A percentile compares a stretch with the other conserved stretches of the same genome.
phyloP scores from a whole-genome alignment of 2,888 invertebrate species.

The Nephrotoma appendiculata region DNA sequence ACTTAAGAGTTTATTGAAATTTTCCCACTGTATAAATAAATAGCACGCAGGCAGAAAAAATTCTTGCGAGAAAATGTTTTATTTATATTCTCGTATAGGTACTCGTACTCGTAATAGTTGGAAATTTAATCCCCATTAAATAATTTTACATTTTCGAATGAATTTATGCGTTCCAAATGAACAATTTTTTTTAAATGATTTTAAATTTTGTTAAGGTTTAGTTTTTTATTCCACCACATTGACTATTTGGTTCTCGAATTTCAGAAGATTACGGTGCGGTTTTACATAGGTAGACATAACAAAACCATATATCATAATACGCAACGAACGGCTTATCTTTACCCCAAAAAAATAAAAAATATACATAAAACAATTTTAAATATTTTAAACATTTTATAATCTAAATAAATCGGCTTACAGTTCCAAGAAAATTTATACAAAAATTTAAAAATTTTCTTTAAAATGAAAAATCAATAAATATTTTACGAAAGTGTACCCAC shows the following conservation, averaged over 20 bases:
- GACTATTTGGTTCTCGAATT: neutral
- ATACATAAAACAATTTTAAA: neutral
- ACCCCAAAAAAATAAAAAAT: neutral
- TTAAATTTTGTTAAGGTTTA: too few relatives aligned
- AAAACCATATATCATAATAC: too few relatives aligned
- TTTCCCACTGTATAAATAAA: neutral
- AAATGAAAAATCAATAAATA: neutral
- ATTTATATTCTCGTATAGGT: too few relatives aligned
- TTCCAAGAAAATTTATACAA: neutral
- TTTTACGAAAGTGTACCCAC: neutral
- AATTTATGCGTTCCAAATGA: neutral
- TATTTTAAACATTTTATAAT: neutral
- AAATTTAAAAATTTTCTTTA: too few relatives aligned
- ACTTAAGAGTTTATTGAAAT: neutral
- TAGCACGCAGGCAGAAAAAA: neutral
- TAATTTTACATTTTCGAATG: neutral
- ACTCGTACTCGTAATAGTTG: neutral
- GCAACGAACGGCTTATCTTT: too few relatives aligned
- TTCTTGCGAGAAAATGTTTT: neutral
- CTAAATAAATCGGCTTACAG: neutral
- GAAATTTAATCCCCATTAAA: neutral
- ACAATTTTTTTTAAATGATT: neutral
- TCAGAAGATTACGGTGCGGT: neutral
- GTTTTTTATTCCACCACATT: neutral
- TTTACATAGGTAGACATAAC: too few relatives aligned